These are phyloP conservation scores for Hippocampus kuda DNA, from an alignment of 2,797 vertebrate genomes.

Conservation along the genomic window DNA sequence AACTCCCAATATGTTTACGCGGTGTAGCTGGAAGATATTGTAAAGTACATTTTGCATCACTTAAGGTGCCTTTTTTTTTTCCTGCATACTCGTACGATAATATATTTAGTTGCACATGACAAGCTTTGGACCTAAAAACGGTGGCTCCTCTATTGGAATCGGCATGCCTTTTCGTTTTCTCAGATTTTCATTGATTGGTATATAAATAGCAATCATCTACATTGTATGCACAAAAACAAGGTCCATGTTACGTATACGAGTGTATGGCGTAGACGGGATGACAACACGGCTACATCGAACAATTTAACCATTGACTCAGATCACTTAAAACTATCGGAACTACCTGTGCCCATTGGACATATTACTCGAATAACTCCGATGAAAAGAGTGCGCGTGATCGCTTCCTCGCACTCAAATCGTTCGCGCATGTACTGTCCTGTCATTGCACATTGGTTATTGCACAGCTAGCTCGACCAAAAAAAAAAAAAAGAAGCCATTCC, in stretches of 20 bases:
- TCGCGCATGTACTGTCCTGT: no score
- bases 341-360: background rate
- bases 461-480: constrained; percentile 21
- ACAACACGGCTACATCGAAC: background rate
- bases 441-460: constrained; percentile 3
- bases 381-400: background rate
- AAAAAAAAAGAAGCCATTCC: constrained; percentile 16
- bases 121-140: constrained; percentile 39
- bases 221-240: background rate
- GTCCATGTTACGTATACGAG: background rate
- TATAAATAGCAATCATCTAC: background rate
- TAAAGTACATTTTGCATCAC: constrained; percentile 26
- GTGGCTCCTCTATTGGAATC: constrained; percentile 21
- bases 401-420: background rate
- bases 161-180: constrained; percentile 14
- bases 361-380: background rate
- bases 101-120: constrained; percentile 2
- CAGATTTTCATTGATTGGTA: constrained; percentile 15
- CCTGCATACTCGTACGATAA: constrained; percentile 9
- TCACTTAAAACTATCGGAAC: background rate
- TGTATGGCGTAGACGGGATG: background rate
- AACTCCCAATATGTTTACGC: constrained; percentile 17
- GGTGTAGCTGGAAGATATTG: constrained; percentile 13
- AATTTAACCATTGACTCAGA: background rate
- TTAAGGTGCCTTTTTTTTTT: constrained; percentile 39